phyloP scores from a whole-genome alignment of 1,140 invertebrate genomes.

The Neodiprion lecontei region DNA sequence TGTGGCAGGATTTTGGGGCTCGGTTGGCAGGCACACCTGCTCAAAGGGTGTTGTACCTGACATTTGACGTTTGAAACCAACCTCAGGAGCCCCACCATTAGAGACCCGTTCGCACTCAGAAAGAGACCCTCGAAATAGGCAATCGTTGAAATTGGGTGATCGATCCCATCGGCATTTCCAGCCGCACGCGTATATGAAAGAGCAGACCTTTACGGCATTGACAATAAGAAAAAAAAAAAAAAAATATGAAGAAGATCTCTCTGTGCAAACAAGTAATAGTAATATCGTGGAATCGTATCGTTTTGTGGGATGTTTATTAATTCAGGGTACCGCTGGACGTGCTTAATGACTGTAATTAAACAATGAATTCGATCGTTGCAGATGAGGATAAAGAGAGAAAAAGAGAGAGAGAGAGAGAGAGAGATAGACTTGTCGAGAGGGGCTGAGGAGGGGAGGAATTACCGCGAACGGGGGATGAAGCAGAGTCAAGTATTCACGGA shows the following conservation, averaged over 20 bases:
- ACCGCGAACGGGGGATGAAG: slow-evolving; percentile 15
- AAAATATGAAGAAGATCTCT: too few species aligned
- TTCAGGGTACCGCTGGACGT: too few species aligned
- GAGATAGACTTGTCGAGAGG: background rate
- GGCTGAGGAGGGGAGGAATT: slow-evolving; percentile 20
- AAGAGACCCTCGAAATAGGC: background rate
- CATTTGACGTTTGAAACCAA: background rate
- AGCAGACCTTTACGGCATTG: too few species aligned
- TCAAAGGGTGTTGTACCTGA: background rate
- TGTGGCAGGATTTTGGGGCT: background rate
- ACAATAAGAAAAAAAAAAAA: too few species aligned
- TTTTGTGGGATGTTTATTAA: too few species aligned
- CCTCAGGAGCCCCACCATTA: background rate
- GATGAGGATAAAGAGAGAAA: too few species aligned
- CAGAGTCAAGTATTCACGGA: slow-evolving; percentile 11
- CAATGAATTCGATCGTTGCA: too few species aligned
- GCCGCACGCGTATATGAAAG: background rate
- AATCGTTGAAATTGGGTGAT: slow-evolving; percentile 1
- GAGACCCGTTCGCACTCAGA: background rate
- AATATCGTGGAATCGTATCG: too few species aligned
- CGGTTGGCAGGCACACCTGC: background rate
- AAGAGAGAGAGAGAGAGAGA: background rate
- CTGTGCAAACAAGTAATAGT: too few species aligned
- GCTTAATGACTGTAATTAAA: too few species aligned
- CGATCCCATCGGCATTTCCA: background rate